Conservation (phyloP, 1,140 invertebrate genomes). For the Acromyrmex charruanus region DNA sequence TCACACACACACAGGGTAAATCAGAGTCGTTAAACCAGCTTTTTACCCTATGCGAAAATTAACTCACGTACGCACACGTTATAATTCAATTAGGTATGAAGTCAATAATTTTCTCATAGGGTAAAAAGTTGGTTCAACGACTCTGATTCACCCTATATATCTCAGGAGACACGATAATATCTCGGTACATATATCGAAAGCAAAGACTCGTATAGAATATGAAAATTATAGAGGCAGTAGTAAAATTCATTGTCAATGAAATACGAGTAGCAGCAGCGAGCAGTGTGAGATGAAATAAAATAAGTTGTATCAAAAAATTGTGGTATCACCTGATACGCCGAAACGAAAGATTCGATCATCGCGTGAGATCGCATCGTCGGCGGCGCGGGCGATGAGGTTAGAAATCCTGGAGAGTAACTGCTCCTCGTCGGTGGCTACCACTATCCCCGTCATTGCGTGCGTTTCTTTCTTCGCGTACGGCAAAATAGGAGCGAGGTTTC, state of each 20-base stretch:
- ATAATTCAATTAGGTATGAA: too few species aligned
- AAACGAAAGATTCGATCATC: constrained; percentile 88
- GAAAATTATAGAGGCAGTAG: background rate
- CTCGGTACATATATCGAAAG: too few species aligned
- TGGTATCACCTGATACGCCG: constrained; percentile 89
- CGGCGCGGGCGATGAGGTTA: constrained; percentile 83
- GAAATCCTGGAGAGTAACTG: constrained; percentile 78
- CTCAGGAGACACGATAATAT: too few species aligned
- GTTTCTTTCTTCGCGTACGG: background rate
- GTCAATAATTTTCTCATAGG: too few species aligned
- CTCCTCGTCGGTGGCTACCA: constrained; percentile 30
- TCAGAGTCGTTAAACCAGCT: too few species aligned
- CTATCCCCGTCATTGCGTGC: constrained; percentile 42
- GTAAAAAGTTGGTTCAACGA: too few species aligned
- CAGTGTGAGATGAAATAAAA: background rate
- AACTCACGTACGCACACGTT: too few species aligned
- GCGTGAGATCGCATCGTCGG: constrained; percentile 86
- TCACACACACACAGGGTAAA: too few species aligned
- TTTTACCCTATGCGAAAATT: too few species aligned
- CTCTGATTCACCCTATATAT: too few species aligned
- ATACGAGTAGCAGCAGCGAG: background rate
- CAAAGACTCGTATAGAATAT: background rate
- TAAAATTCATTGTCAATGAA: too few species aligned
- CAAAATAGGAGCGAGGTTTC: background rate
- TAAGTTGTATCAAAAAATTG: constrained; percentile 20